phyloP scores from a whole-genome alignment of 1,140 invertebrate genomes.

The Cryptotermes secundus region DNA sequence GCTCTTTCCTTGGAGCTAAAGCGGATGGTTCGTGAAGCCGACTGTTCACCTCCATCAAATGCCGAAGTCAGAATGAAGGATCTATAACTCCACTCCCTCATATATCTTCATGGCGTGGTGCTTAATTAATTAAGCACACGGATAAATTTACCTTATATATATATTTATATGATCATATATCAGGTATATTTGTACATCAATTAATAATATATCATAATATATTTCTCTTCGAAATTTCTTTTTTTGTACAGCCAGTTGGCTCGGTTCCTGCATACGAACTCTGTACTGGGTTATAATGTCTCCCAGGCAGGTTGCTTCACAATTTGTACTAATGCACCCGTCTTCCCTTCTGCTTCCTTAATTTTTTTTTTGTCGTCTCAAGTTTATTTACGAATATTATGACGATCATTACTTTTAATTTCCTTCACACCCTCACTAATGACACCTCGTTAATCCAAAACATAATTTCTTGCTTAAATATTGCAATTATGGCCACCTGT shows the following conservation, averaged over 20 bases:
- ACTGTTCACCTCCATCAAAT: too few relatives aligned
- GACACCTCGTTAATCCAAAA: neutral
- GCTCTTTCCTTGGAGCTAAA: too few relatives aligned
- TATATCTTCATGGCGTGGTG: too few relatives aligned
- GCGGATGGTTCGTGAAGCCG: too few relatives aligned
- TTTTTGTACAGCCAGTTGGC: neutral
- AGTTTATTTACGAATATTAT: neutral
- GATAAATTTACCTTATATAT: too few relatives aligned
- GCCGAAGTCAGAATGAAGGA: too few relatives aligned
- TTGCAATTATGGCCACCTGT: neutral
- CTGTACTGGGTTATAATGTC: neutral
- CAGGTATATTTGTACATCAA: too few relatives aligned
- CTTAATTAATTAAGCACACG: too few relatives aligned
- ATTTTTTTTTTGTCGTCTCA: neutral
- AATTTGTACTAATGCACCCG: neutral
- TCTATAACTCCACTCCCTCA: too few relatives aligned
- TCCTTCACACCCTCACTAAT: constrained; percentile 6
- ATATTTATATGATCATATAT: too few relatives aligned
- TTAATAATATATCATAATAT: too few relatives aligned
- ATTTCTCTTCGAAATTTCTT: too few relatives aligned
- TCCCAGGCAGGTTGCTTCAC: neutral
- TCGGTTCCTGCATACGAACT: neutral
- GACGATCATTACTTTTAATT: constrained; percentile 18
- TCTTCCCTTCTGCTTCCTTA: neutral
- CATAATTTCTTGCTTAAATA: constrained; percentile 11